Conservation (phyloP, 2,888 invertebrate species). For the Sarcophaga caerulescens region DNA sequence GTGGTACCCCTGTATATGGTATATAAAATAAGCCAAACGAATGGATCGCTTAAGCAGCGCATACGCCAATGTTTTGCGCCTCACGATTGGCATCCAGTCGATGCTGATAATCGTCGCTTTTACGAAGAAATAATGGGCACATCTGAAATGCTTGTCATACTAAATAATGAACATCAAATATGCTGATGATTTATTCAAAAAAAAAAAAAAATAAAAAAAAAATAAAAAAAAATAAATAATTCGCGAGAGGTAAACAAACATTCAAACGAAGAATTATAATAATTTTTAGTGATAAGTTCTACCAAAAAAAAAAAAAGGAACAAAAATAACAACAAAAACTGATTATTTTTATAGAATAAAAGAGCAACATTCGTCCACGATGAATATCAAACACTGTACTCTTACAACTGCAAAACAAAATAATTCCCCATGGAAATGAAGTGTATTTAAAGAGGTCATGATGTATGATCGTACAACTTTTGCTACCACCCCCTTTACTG, state of each 20-base stretch:
- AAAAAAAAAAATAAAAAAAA: background rate
- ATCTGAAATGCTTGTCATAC: slow-evolving; percentile 78
- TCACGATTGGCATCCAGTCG: slow-evolving; percentile 80
- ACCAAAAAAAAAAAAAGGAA: background rate
- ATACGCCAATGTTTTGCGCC: slow-evolving; percentile 78
- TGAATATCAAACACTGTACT: too few relatives aligned
- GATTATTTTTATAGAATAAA: too few relatives aligned
- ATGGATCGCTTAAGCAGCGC: slow-evolving; percentile 75
- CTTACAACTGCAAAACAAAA: too few relatives aligned
- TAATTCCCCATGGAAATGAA: too few relatives aligned
- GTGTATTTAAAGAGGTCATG: too few relatives aligned
- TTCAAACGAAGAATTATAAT: background rate
- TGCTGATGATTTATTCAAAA: slow-evolving; percentile 50
- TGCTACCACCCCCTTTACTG: too few relatives aligned
- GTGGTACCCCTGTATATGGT: slow-evolving; percentile 76
- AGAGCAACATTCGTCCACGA: too few relatives aligned
- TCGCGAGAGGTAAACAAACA: background rate
- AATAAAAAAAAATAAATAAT: background rate
- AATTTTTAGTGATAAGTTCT: slow-evolving; percentile 24
- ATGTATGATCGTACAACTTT: too few relatives aligned
- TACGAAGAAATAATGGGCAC: slow-evolving; percentile 80
- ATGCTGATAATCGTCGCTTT: slow-evolving; percentile 77
- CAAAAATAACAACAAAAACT: background rate
- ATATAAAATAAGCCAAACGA: slow-evolving; percentile 75
- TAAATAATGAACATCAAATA: slow-evolving; percentile 68